phyloP scores from a whole-genome alignment of 2,113 vertebrate genomes.

The Leucopternis melanops region DNA sequence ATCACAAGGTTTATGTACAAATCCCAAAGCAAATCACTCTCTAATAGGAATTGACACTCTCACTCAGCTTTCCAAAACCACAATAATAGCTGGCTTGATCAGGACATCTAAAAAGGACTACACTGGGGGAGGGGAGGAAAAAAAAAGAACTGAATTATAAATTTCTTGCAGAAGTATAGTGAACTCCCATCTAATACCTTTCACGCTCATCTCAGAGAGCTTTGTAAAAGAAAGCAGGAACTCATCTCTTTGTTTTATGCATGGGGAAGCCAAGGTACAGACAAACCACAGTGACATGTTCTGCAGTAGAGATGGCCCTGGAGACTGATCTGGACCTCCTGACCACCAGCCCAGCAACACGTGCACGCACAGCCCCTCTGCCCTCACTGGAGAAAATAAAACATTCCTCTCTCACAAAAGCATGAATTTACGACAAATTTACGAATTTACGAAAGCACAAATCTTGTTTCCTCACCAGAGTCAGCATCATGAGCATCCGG shows the following conservation, averaged over 20 bases:
- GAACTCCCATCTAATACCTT: background rate
- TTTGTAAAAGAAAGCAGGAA: background rate
- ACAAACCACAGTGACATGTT: background rate
- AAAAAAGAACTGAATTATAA: background rate
- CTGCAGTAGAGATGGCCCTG: background rate
- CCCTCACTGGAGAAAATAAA: background rate
- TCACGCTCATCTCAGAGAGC: background rate
- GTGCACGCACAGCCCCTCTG: fast-evolving
- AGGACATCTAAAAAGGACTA: background rate
- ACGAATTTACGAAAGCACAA: background rate
- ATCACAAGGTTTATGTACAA: background rate
- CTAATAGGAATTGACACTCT: background rate
- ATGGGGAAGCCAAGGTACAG: background rate
- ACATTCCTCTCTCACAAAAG: background rate
- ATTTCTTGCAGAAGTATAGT: background rate
- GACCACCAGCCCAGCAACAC: background rate
- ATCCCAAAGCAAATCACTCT: background rate
- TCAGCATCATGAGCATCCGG: constrained; percentile 89
- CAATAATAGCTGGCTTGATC: background rate
- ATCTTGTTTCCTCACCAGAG: constrained; percentile 75
- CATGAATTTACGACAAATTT: background rate
- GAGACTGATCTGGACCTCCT: background rate
- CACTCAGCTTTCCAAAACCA: background rate
- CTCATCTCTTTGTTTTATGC: background rate
- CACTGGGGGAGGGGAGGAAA: fast-evolving